phyloP scores from a whole-genome alignment of 2,888 invertebrate species.

The Platypus cylindrus region DNA sequence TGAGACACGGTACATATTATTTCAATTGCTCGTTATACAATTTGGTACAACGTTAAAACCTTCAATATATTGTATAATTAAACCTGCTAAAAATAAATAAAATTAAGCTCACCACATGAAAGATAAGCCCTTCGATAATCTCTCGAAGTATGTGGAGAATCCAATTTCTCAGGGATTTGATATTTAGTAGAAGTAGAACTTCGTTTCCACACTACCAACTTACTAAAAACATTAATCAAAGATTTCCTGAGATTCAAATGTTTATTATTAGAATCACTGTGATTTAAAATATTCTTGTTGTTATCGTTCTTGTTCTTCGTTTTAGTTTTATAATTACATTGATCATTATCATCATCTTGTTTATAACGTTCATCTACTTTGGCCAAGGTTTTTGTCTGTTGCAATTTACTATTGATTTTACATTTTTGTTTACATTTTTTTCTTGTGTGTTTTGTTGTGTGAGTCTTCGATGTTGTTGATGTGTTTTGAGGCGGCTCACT shows the following conservation, averaged over 20 bases:
- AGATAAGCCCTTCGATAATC: slow-evolving; percentile 31
- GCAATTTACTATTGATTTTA: too few relatives aligned
- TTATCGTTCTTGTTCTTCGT: slow-evolving; percentile 25
- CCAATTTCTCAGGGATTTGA: slow-evolving; percentile 31
- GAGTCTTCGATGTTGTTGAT: slow-evolving; percentile 27
- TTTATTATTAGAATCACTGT: slow-evolving; percentile 29
- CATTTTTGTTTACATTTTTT: slow-evolving; percentile 36
- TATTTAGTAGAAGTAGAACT: slow-evolving; percentile 37
- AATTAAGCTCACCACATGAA: slow-evolving; percentile 32
- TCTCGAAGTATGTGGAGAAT: slow-evolving; percentile 32
- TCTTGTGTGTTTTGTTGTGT: slow-evolving; percentile 32
- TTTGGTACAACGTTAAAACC: too few relatives aligned
- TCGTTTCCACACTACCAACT: slow-evolving; percentile 37
- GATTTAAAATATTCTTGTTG: slow-evolving; percentile 30
- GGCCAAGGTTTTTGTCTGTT: slow-evolving; percentile 21
- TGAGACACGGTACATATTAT: too few relatives aligned
- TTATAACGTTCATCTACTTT: too few relatives aligned
- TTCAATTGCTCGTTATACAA: too few relatives aligned
- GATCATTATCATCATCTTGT: too few relatives aligned
- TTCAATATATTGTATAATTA: too few relatives aligned
- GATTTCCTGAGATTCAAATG: slow-evolving; percentile 47
- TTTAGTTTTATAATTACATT: slow-evolving; percentile 1
- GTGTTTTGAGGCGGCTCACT: slow-evolving; percentile 20
- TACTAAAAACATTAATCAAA: slow-evolving; percentile 39
- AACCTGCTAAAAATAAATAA: too few relatives aligned